Percentiles rank a stretch among this genome's conserved stretches.
These are phyloP conservation scores for Mellivora capensis DNA, from an alignment of 2,113 vertebrate genomes.

Conservation along the genomic window DNA sequence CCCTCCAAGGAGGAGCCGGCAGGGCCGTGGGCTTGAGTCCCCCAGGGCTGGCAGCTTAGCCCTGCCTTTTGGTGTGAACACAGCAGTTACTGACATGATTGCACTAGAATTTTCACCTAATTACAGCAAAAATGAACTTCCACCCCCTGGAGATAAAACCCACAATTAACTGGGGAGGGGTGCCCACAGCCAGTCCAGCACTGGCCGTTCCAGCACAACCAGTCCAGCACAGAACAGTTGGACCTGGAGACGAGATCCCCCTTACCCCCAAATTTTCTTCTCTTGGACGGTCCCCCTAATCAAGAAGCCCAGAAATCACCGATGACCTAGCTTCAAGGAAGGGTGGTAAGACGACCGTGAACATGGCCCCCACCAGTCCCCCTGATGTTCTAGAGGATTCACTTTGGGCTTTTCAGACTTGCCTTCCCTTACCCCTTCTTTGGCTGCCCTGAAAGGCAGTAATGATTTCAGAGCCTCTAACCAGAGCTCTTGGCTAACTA, in stretches of 20 bases:
- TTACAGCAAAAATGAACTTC: background rate
- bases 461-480: background rate
- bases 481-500: background rate
- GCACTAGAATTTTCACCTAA: background rate
- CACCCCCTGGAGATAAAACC: background rate
- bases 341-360: background rate
- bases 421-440: background rate
- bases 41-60: background rate
- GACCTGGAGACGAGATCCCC: too few species aligned
- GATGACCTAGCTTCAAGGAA: background rate
- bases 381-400: background rate
- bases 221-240: background rate
- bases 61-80: background rate
- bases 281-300: background rate
- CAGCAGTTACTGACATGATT: background rate
- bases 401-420: background rate
- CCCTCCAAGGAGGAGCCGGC: background rate
- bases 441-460: background rate
- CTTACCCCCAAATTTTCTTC: background rate
- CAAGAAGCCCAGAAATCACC: background rate
- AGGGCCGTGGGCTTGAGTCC: background rate
- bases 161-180: background rate
- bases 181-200: too few species aligned
- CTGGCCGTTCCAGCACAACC: too few species aligned
- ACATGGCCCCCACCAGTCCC: too few species aligned